phyloP scores from a whole-genome alignment of 2,113 vertebrate species.

The Otus sunia region DNA sequence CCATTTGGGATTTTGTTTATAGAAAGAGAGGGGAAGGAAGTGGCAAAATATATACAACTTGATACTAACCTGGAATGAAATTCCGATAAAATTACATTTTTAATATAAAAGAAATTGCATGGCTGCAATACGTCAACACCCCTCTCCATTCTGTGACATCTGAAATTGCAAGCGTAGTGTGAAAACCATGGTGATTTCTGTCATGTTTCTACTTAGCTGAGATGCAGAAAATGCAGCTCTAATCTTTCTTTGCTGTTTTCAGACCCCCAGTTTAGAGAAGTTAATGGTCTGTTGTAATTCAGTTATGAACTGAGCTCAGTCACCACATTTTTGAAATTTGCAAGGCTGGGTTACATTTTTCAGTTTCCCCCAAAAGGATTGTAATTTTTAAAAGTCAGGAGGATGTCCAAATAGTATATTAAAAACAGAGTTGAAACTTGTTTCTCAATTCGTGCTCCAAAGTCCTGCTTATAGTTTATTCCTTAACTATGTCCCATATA shows the following conservation, averaged over 20 bases:
- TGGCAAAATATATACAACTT: background rate
- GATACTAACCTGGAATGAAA: background rate
- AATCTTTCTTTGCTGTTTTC: background rate
- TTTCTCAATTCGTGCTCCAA: background rate
- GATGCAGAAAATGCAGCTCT: background rate
- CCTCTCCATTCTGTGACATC: background rate
- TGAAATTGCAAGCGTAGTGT: background rate
- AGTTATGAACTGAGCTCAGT: background rate
- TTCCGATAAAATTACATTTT: background rate
- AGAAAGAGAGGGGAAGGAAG: background rate
- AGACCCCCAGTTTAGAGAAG: accelerated
- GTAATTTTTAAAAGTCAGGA: background rate
- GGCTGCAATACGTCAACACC: background rate
- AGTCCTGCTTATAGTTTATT: background rate
- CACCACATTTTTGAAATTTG: accelerated
- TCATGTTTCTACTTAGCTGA: background rate
- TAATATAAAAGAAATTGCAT: background rate
- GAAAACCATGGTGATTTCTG: background rate
- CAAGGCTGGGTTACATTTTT: background rate
- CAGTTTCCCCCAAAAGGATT: background rate
- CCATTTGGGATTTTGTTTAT: background rate
- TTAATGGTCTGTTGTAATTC: background rate
- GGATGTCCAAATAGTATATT: background rate
- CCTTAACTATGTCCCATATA: background rate
- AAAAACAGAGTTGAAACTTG: background rate